These are phyloP conservation scores for Cheilosia impressa DNA, from an alignment of 2,888 invertebrate species.

Conservation along the genomic window DNA sequence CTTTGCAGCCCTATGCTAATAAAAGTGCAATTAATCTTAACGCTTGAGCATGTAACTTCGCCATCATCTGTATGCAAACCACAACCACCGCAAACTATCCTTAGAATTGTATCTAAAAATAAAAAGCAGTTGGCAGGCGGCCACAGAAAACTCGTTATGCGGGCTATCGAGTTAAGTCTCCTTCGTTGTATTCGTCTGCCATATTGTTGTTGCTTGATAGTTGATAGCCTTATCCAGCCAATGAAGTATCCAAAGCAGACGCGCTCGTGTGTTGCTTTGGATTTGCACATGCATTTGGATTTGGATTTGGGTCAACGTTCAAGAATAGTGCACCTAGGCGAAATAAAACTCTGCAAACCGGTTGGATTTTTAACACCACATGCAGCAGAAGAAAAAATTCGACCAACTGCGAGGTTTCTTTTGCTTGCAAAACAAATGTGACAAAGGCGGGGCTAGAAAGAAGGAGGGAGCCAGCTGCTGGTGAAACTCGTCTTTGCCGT, in stretches of 20 bases:
- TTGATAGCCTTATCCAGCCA: neutral
- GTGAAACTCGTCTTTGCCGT: constrained; percentile 51
- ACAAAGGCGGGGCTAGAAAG: neutral
- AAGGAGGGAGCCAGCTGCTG: neutral
- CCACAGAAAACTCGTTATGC: constrained; percentile 4
- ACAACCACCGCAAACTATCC: neutral
- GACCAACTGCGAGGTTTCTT: neutral
- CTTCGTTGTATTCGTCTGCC: neutral
- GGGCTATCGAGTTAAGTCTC: neutral
- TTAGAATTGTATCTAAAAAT: constrained; percentile 26
- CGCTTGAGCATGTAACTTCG: neutral
- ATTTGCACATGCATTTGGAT: constrained; percentile 42
- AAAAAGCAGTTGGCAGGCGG: neutral
- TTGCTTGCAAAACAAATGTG: neutral
- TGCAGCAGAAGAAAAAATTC: neutral
- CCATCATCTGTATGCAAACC: neutral
- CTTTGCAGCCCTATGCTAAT: constrained; percentile 9
- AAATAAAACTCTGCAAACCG: constrained; percentile 41
- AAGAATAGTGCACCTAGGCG: neutral
- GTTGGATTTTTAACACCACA: neutral
- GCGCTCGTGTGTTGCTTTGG: neutral
- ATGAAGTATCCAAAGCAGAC: neutral
- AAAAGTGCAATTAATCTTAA: constrained; percentile 10
- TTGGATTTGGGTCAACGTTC: constrained; percentile 48
- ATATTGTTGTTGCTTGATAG: neutral